Base-by-base conservation (phyloP, 2,797 vertebrate species). In the Periophthalmus magnuspinnatus region DNA sequence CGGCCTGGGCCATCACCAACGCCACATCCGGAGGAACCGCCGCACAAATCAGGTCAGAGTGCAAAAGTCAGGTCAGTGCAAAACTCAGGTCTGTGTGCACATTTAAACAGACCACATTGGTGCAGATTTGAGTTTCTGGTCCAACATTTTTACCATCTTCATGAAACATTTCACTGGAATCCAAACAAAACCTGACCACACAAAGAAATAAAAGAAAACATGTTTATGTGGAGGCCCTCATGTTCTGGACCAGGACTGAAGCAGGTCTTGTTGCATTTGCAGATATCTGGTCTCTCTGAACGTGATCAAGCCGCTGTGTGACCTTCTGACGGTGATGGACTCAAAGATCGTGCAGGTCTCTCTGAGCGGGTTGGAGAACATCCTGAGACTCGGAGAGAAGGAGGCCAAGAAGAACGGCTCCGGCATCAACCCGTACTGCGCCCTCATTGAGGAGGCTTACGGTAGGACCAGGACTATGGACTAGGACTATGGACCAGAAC, bases 321-420 rank as follows among this genome's bases (percentile, higher is more conserved):
- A 99, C 77, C 94, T 99, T 79, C 92, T 99, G 76, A 99, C 97
- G 0, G 97, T 99, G 73, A 99, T 99, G 98, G 97, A 99, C 91
- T 96, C 96, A 0, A 99, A 98, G 94, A 99, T 99, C 2, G 97
- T 99, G 6, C 97, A 98, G 84, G 97, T 99, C 13, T 96, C 97
- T 0, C 89, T 99, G 33, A 99, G 96, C 0, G 98, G 96, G 41
- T 88, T 99, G 73, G 98, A 99, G 84, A 99, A 99, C 87, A 99
- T 99, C 70, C 91, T 99, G 80, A 89, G 96, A 71, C 94, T 99
- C 48, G 98, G 98, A 2, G 98, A 99, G 76, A 97, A 99, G 85
- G 97, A 99, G 65, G 95, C 96, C 86, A 94, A 93, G 77, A 91
- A 94, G 86, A 94, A 85, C 1, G 95, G 95, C 84, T 91, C 89